A percentile compares a stretch with the other conserved stretches of the same genome.
These are phyloP conservation scores for Cabera pusaria DNA, from an alignment of 2,888 invertebrate species.

Conservation along the genomic window DNA sequence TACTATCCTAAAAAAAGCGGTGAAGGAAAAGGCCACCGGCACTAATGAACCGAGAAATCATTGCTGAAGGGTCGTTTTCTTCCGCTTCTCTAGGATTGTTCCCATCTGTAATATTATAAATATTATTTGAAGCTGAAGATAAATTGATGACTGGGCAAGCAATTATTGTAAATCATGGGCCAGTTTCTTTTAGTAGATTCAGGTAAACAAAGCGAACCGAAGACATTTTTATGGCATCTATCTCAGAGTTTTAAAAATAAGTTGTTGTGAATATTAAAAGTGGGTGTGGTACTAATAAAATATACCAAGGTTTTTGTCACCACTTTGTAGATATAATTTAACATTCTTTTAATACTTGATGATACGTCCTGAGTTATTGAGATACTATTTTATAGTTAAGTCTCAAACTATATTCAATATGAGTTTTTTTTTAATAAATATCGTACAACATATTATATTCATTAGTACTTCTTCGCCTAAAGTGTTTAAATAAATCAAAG, in stretches of 20 bases:
- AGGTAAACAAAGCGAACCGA: conserved; percentile 17
- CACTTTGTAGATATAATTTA: too few species aligned
- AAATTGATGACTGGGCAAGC: conserved; percentile 8
- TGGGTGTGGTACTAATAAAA: conserved; percentile 3
- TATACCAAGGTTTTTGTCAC: not conserved
- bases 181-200: conserved; percentile 11
- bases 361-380: too few species aligned
- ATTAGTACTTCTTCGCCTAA: too few species aligned
- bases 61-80: conserved; percentile 9
- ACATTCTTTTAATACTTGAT: too few species aligned
- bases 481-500: too few species aligned
- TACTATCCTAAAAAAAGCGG: conserved; percentile 69
- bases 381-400: too few species aligned
- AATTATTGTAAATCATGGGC: conserved; percentile 12
- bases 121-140: conserved; percentile 18
- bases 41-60: conserved; percentile 39
- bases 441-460: too few species aligned
- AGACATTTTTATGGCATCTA: conserved; percentile 20
- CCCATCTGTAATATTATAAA: not conserved
- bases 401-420: too few species aligned
- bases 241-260: conserved; percentile 8
- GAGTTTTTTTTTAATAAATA: too few species aligned
- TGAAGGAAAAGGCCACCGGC: conserved; percentile 48
- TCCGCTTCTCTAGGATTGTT: conserved; percentile 9
- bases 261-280: not conserved